Conservation (phyloP, 2,797 vertebrate genomes). For the Margarornis squamiger region DNA sequence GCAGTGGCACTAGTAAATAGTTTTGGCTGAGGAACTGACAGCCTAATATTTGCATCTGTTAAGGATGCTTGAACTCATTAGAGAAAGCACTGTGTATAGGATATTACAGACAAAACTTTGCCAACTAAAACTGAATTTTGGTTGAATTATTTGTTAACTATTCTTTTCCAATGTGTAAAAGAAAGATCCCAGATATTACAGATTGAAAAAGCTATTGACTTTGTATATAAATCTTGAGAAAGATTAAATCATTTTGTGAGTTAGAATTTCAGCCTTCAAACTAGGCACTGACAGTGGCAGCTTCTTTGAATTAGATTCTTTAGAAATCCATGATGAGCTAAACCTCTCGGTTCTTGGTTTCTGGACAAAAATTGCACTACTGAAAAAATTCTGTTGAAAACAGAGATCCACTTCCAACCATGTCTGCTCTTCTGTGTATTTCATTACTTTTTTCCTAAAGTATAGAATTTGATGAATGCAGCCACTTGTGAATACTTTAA, state of each 20-base stretch:
- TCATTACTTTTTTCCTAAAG: background rate
- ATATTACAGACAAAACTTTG: background rate
- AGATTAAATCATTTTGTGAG: background rate
- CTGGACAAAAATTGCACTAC: background rate
- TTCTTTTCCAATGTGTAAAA: background rate
- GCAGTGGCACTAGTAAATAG: background rate
- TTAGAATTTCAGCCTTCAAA: constrained; percentile 16
- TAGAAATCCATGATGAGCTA: background rate
- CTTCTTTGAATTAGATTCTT: background rate
- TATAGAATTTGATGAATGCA: background rate
- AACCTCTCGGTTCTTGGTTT: background rate
- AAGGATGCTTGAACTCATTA: background rate
- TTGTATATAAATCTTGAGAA: background rate
- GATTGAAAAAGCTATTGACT: background rate
- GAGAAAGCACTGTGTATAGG: background rate
- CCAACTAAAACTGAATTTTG: background rate
- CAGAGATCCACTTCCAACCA: background rate
- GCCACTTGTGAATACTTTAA: background rate
- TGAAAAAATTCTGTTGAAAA: background rate
- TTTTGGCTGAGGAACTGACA: background rate
- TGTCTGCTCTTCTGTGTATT: background rate
- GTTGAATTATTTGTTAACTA: background rate
- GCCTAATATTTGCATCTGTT: background rate
- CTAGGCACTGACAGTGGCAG: background rate
- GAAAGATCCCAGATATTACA: background rate